phyloP scores from a whole-genome alignment of 2,797 vertebrate species.

The Amblyopsis hoosieri region DNA sequence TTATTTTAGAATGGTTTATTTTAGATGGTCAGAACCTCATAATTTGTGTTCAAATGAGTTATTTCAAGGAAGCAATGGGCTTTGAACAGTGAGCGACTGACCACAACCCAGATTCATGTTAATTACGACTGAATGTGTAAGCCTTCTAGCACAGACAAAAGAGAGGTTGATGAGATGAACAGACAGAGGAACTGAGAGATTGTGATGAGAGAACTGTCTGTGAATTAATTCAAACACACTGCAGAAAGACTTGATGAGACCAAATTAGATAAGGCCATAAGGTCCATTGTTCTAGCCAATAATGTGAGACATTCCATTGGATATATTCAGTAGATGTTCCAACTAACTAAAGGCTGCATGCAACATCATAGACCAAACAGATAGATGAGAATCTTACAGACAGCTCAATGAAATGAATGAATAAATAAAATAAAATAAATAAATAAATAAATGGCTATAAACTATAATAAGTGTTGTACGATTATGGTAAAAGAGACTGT shows the following conservation, averaged over 20 bases:
- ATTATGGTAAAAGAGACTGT: no score
- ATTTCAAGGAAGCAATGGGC: neutral
- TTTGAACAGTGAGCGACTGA: conserved; percentile 17
- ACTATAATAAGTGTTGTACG: no score
- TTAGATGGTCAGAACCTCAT: neutral
- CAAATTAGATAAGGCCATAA: conserved; percentile 54
- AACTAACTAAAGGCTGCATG: no score
- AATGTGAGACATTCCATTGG: no score
- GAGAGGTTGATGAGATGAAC: conserved; percentile 47
- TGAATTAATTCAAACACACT: conserved; percentile 38
- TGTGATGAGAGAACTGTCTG: conserved; percentile 26
- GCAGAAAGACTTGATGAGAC: conserved; percentile 43
- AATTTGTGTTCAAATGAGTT: neutral
- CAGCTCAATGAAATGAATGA: no score
- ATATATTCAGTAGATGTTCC: no score
- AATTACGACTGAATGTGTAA: conserved; percentile 31
- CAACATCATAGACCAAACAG: no score
- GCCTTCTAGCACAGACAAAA: conserved; percentile 10
- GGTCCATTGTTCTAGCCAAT: neutral
- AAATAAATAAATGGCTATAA: no score
- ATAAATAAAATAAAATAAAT: no score
- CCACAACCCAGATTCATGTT: conserved; percentile 40
- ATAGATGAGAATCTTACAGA: no score
- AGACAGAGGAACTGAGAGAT: conserved; percentile 40
- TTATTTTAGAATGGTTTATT: neutral